These are phyloP conservation scores for Oligia fasciuncula DNA, from an alignment of 2,888 invertebrate genomes.

Conservation along the genomic window DNA sequence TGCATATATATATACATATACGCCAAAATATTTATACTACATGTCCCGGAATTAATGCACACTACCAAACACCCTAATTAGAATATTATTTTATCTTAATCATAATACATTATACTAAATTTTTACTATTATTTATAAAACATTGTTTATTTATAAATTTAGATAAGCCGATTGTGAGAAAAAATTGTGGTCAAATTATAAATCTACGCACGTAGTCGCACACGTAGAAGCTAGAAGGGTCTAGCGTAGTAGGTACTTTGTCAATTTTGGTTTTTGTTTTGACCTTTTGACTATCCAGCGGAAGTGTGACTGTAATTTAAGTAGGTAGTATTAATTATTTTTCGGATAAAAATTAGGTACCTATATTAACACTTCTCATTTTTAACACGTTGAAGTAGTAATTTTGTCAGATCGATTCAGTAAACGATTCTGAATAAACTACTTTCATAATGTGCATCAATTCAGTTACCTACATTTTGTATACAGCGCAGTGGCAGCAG, in stretches of 20 bases:
- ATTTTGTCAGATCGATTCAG: background rate
- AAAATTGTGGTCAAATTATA: background rate
- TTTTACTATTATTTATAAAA: background rate
- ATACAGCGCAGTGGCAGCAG: background rate
- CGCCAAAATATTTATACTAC: background rate
- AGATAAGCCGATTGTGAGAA: background rate
- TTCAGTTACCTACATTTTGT: background rate
- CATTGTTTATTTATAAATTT: conserved; percentile 1
- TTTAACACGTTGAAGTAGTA: background rate
- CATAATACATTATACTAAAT: background rate
- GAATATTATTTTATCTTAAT: background rate
- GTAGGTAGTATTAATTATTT: background rate
- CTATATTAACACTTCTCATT: background rate
- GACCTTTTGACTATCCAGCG: background rate
- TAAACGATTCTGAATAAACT: background rate
- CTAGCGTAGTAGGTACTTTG: background rate
- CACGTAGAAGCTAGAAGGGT: background rate
- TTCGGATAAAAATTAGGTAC: background rate
- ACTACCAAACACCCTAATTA: background rate
- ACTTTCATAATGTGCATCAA: background rate
- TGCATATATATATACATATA: background rate
- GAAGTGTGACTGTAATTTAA: background rate
- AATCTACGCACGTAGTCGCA: background rate
- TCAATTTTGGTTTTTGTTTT: background rate
- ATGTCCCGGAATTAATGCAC: background rate